Evolutionary conservation across 2,113 vertebrate species (phyloP).

Genomic region (Colossoma macropomum): DNA sequence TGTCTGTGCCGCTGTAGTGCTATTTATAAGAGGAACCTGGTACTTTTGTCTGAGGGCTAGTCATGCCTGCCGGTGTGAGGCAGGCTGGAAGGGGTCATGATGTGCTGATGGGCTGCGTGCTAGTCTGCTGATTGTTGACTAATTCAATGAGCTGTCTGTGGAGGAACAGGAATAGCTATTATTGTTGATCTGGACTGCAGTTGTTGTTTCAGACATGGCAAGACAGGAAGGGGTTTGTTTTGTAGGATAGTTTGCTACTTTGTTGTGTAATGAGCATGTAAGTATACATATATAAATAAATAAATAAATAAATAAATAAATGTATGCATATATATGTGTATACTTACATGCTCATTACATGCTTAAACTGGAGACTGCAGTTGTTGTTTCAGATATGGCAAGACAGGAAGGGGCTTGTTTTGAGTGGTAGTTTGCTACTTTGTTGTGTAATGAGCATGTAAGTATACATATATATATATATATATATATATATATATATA

Average conservation of each 20-base stretch:
- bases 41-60: constrained; percentile 29
- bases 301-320: no score
- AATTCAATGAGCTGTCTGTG: constrained; percentile 30
- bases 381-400: background rate
- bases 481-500: no score
- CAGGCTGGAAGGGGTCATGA: constrained; percentile 24
- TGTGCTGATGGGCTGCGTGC: constrained; percentile 5
- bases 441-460: background rate
- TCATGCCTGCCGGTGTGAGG: constrained; percentile 23
- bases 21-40: constrained; percentile 43
- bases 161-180: background rate
- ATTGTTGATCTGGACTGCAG: background rate
- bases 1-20: background rate
- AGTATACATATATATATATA: no score
- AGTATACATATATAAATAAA: background rate
- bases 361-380: background rate
- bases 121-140: constrained; percentile 28
- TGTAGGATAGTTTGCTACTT: background rate
- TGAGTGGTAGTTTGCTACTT: background rate
- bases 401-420: background rate
- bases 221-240: background rate
- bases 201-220: background rate
- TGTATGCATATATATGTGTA: no score
- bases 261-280: background rate
- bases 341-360: no score